Conservation (phyloP, 2,113 vertebrate species). For the Dicrurus megarhynchus region DNA sequence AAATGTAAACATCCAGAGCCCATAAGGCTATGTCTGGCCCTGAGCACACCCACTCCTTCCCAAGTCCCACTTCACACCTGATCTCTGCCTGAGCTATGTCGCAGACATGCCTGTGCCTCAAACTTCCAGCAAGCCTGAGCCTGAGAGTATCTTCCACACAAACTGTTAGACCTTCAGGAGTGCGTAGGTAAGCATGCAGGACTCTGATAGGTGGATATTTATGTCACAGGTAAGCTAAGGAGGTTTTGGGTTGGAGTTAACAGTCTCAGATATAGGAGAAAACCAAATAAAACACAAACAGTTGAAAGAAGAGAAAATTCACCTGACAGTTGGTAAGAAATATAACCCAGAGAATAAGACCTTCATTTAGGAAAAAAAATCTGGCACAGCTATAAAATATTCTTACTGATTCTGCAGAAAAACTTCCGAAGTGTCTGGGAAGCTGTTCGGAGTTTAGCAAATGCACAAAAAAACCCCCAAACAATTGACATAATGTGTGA, state of each 20-base stretch:
- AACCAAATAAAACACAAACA: neutral
- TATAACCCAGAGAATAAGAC: neutral
- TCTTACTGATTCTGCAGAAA: neutral
- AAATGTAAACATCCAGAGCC: neutral
- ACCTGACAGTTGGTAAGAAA: neutral
- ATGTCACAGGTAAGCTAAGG: neutral
- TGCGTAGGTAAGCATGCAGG: neutral
- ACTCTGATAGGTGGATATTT: neutral
- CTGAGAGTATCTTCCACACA: neutral
- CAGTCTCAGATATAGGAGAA: neutral
- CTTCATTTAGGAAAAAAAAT: neutral
- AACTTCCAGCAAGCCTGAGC: neutral
- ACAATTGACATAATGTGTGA: neutral
- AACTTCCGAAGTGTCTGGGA: neutral
- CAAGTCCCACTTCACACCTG: neutral
- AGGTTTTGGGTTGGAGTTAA: neutral
- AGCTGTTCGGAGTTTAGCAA: neutral
- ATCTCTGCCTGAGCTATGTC: fast-evolving
- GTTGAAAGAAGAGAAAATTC: neutral
- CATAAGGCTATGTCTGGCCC: neutral
- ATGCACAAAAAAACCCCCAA: neutral
- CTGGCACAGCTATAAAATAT: neutral
- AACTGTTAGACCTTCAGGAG: neutral
- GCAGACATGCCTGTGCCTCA: neutral
- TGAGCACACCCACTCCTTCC: neutral